These are phyloP conservation scores for Drosophila koepferae DNA, from an alignment of 2,888 invertebrate species.

Conservation along the genomic window DNA sequence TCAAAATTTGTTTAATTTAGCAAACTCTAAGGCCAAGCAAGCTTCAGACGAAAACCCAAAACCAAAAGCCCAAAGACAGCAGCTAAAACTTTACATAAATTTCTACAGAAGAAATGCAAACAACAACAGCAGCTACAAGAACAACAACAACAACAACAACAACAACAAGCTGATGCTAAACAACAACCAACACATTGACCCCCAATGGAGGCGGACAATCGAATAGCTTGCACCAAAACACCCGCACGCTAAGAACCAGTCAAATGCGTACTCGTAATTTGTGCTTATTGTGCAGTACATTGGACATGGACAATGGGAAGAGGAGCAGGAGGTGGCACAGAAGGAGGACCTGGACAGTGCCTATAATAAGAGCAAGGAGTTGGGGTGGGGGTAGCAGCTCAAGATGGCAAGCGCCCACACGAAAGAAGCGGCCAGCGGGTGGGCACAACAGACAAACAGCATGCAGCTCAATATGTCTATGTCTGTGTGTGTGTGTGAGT, in stretches of 20 bases:
- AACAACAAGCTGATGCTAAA: conserved; percentile 9
- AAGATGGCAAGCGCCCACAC: conserved; percentile 49
- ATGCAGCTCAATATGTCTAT: conserved; percentile 7
- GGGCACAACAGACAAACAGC: conserved; percentile 37
- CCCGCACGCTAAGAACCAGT: conserved; percentile 24
- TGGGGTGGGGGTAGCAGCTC: conserved; percentile 6
- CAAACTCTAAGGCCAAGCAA: background rate
- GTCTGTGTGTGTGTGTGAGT: conserved; percentile 16
- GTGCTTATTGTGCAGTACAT: conserved; percentile 70
- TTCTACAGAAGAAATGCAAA: conserved; percentile 62
- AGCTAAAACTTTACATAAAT: conserved; percentile 63
- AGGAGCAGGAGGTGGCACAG: background rate
- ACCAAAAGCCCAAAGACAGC: conserved; percentile 57
- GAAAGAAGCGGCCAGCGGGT: conserved; percentile 70
- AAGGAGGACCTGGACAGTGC: no score
- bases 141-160: conserved; percentile 3
- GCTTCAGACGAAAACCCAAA: conserved; percentile 27
- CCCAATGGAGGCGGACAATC: conserved; percentile 50
- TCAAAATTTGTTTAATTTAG: background rate
- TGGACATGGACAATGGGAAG: conserved; percentile 28
- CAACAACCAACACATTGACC: conserved; percentile 50
- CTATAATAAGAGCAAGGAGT: background rate
- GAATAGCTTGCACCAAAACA: conserved; percentile 7
- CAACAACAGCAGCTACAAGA: conserved; percentile 14
- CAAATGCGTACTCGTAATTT: conserved; percentile 70